phyloP scores from a whole-genome alignment of 2,113 vertebrate genomes.

The Aepyceros melampus region DNA sequence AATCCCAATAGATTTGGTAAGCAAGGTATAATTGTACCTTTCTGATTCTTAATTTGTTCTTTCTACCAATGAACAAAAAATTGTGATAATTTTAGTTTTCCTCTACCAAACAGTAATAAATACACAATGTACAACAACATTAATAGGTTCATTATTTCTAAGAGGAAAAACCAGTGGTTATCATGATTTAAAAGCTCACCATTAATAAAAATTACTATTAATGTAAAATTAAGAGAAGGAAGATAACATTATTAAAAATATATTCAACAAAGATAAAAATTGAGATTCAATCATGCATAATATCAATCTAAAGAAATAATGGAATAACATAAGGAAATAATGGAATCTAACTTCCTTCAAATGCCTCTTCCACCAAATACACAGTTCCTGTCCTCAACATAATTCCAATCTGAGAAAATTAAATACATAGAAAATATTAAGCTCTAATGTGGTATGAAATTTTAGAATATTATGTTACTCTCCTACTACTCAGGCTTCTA shows the following conservation, averaged over 20 bases:
- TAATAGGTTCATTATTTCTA: background rate
- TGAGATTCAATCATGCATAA: background rate
- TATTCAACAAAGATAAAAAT: background rate
- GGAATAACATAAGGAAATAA: background rate
- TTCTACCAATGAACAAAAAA: background rate
- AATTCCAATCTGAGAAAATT: background rate
- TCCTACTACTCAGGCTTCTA: background rate
- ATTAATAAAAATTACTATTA: constrained; percentile 7
- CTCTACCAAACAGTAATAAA: background rate
- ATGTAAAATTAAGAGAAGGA: background rate
- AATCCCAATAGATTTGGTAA: background rate
- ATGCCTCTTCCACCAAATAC: background rate
- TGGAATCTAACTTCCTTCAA: background rate
- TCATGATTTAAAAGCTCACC: background rate
- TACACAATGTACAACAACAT: background rate
- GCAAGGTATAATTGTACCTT: background rate
- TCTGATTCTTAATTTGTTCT: constrained; percentile 28
- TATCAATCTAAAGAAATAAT: background rate
- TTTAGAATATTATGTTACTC: background rate
- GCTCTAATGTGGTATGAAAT: background rate
- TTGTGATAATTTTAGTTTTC: background rate
- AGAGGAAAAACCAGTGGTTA: background rate
- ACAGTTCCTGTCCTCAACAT: background rate
- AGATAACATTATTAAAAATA: background rate
- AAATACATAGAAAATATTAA: background rate